Evolutionary conservation across 92 coral and sea anemone genomes (phyloP), one percentile per base, ranked within the genome.

Genomic region (Epizoanthus scotinus): DNA sequence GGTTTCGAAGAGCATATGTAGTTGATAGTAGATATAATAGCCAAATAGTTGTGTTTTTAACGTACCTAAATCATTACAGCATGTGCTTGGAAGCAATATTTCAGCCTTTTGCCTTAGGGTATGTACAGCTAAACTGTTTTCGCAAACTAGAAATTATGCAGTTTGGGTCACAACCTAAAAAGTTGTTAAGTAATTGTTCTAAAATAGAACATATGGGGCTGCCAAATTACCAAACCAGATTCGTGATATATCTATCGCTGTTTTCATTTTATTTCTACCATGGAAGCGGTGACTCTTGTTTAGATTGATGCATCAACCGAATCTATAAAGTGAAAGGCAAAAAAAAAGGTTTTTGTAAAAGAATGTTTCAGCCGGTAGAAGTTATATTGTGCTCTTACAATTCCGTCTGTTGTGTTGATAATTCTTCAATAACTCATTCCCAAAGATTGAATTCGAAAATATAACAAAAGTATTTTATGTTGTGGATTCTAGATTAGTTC

Each of bases 401-500:
- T 47, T 47, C 52, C 2, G 2, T 47, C 52, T 47, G 52, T 34
- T 36, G 27, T 58, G 58, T 34, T 57, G 28, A 38, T 38, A 49
- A 57, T 34, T 42, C 36, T 21, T 21, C 50, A 22, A 59, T 75
- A 38, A 42, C 36, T 75, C 81, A 21, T n/a, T n/a, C n/a, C n/a
- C n/a, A n/a, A n/a, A n/a, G n/a, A n/a, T n/a, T n/a, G n/a, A 57
- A 36, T 57, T 58, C 38, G 55, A 22, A 57, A 57, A 73, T 73
- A 19, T 73, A 73, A 73, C 36, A 54, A 67, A 60, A 75, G 59
- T 75, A 31, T 75, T 75, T 58, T 67, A 75, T 53, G 36, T 53
- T 34, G 60, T 59, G 24, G 34, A 50, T 75, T 14, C 44, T 8
- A 75, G 68, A 75, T 63, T 75, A 38, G 59, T 75, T 75, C 54